phyloP scores from a whole-genome alignment of 2,888 invertebrate species.

The Caenorhabditis sp. region DNA sequence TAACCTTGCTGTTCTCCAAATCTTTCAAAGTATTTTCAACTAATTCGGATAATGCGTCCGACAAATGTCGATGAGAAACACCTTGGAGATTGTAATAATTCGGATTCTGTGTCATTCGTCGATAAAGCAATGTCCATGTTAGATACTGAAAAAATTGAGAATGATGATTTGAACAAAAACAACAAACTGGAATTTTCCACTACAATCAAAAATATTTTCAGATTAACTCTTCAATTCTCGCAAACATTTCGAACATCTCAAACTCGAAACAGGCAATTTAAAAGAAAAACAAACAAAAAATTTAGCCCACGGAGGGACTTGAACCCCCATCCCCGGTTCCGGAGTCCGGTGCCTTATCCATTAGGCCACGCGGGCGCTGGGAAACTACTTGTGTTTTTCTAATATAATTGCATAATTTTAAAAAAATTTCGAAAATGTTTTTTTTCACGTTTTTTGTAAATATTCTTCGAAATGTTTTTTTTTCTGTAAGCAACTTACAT shows the following conservation, averaged over 20 bases:
- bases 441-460: not conserved
- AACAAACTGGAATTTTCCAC: not conserved
- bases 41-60: slow-evolving; percentile 95
- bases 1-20: slow-evolving; percentile 63
- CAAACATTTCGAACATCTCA: too few relatives aligned
- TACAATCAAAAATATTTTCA: too few relatives aligned
- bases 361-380: slow-evolving; percentile 43
- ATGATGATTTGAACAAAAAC: not conserved
- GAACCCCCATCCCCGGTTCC: slow-evolving; percentile 50
- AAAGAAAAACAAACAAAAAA: not conserved
- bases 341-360: slow-evolving; percentile 48
- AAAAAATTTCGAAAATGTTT: not conserved
- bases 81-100: slow-evolving; percentile 96
- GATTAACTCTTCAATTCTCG: too few relatives aligned
- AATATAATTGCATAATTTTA: not conserved
- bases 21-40: slow-evolving; percentile 89
- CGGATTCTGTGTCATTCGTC: slow-evolving; percentile 95
- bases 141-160: slow-evolving; percentile 77
- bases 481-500: slow-evolving; percentile 72
- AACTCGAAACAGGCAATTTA: too few relatives aligned
- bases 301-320: slow-evolving; percentile 45
- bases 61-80: slow-evolving; percentile 80
- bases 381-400: not conserved
- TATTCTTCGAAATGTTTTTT: not conserved
- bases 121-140: slow-evolving; percentile 98